phyloP scores from a whole-genome alignment of 2,797 vertebrate species.

The Denticeps clupeoides region DNA sequence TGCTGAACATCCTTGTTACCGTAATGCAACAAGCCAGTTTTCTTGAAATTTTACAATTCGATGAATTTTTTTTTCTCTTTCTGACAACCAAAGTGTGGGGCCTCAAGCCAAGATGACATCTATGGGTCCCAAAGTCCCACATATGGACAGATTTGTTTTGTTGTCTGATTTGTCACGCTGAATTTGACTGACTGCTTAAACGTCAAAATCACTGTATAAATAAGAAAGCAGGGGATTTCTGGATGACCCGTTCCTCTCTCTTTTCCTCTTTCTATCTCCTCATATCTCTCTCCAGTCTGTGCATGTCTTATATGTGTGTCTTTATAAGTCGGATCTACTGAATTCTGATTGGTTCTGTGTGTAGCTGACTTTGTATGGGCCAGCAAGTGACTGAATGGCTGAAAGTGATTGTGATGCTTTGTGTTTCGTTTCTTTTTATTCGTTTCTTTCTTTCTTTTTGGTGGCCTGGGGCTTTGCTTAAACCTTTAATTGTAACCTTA shows the following conservation, averaged over 20 bases:
- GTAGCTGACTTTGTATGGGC: background rate
- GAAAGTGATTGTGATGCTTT: background rate
- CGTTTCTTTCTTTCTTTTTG: too few relatives aligned
- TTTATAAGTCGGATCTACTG: constrained; percentile 24
- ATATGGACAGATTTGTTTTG: too few relatives aligned
- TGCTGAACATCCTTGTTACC: too few relatives aligned
- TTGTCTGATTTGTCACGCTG: background rate
- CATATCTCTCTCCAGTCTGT: constrained; percentile 4
- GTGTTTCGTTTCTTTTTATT: too few relatives aligned
- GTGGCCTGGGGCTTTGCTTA: constrained; percentile 9
- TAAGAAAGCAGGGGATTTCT: too few relatives aligned
- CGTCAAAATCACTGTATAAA: constrained; percentile 14
- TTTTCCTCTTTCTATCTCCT: too few relatives aligned
- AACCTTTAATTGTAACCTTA: constrained; percentile 22
- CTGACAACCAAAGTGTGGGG: constrained; percentile 8
- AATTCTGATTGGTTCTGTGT: constrained; percentile 1
- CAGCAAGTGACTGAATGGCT: too few relatives aligned
- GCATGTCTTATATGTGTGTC: constrained; percentile 15
- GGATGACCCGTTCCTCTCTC: background rate
- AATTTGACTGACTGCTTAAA: constrained; percentile 3
- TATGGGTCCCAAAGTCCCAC: constrained; percentile 14
- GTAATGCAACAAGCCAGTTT: too few relatives aligned
- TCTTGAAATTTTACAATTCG: background rate
- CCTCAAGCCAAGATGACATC: background rate
- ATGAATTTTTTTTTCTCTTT: background rate